Evolutionary conservation across 92 coral and sea anemone species (phyloP), one percentile per base, ranked within the genome.

Genomic region (Porites rus): DNA sequence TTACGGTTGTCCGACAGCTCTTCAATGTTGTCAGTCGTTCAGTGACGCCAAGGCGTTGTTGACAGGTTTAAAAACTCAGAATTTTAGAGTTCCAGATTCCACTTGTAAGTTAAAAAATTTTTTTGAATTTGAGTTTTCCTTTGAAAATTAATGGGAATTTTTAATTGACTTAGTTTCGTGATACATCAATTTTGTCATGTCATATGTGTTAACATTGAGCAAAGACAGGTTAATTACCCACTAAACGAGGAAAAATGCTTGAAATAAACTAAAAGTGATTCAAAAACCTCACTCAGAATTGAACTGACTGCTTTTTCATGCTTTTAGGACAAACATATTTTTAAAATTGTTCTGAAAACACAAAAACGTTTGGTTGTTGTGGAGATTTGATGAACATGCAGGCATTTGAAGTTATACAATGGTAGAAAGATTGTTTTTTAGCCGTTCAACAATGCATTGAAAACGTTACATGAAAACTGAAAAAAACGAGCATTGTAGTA

Each of bases 1-100:
- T 83, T 51, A 51, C 72, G 46, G 21, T 51, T 62, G 22, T 73
- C 76, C 79, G 61, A 83, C 79, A 62, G 6, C 56, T 60, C 43
- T 9, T 52, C 54, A 54, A 14, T 65, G 61, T 62, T 28, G 72
- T 64, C 71, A 46, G 80, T 18, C 11, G 10, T 21, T 28, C 4
- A 28, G 31, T 62, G 18, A 74, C 8, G 13, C 10, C 54, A 16
- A 21, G 21, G 77, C 58, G 19, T 51, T 19, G 51, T 51, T 61
- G 52, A 17, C 50, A 24, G 18, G 31, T 24, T 67, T 21, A n/a
- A 66, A 20, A 56, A 38, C 46, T 14, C 61, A 56, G 5, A 10
- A 10, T 56, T 56, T 56, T 10, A 56, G 16, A 10, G 61, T 56
- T 56, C 61, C 22, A 19, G 3, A 62, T 62, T 62, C 8, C n/a